Base-by-base conservation (phyloP, 92 coral and sea anemone species). In the Desmophyllum pertusum region DNA sequence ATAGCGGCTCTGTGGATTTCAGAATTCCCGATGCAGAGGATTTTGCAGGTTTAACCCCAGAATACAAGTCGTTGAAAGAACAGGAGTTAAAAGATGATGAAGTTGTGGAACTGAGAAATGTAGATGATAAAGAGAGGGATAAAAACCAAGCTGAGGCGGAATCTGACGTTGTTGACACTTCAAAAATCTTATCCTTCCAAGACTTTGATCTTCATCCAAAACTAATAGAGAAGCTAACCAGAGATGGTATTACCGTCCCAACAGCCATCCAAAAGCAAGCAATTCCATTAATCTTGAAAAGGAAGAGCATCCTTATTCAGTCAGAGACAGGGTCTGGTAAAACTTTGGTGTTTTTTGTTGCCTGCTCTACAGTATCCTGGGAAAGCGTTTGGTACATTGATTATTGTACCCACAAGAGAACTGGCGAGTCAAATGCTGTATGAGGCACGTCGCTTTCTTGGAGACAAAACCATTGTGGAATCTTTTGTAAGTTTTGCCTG, bases 241-340 rank as follows among this genome's bases (percentile, higher is more conserved):
- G 53, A 6, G 25, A 63, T 74, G 91, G 92, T 38, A 92, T 94
- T 3, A 52, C 59, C 15, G 84, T 50, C 11, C 95, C 98, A 9
- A 85, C 90, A 9, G 53, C 63, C 13, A 92, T 94, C n/a, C 98
- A 94, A 83, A 88, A 87, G 76, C 83, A 57, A 81, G 91, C 98
- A 4, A 72, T 94, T 36, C 98, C 95, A 3, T 19, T 92, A 46
- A 61, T 92, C 36, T 80, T 79, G 27, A 61, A 80, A 31, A 83
- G 83, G 39, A 87, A 89, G 52, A 91, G 88, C 66, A 53, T 94
- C 10, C 73, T 94, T n/a, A 89, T 94, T 40, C 95, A 94, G 30
- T 94, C 98, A 5, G 98, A 94, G 76, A 94, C 98, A 35, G 98
- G 98, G 10, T 89, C 98, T 61, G 98, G 98, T 18, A 94, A 94